Evolutionary conservation across 2,888 invertebrate genomes (phyloP).

Genomic region (Eristalis pertinax): DNA sequence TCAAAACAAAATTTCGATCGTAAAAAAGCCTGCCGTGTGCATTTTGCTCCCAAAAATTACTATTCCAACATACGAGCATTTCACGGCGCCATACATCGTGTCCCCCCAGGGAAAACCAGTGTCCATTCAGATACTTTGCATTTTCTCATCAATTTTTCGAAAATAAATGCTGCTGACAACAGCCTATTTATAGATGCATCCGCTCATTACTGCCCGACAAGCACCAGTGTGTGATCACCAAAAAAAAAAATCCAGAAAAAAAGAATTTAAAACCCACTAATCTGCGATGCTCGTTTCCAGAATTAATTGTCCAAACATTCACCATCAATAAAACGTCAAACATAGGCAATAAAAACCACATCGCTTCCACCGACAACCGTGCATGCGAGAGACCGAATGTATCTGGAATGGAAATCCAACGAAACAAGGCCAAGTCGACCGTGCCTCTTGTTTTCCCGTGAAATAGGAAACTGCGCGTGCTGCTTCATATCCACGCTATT

Average conservation of each 20-base stretch:
- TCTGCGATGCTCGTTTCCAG: conserved; percentile 19
- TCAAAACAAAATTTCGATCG: background rate
- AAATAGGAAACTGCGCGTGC: conserved; percentile 32
- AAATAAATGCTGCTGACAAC: background rate
- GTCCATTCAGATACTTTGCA: background rate
- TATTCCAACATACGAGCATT: background rate
- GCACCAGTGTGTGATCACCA: no score
- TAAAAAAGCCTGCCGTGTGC: background rate
- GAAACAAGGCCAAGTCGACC: conserved; percentile 25
- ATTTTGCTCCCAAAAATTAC: background rate
- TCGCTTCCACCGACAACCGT: background rate
- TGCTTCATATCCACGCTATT: conserved; percentile 20
- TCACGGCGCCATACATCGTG: background rate
- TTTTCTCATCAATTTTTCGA: conserved; percentile 8
- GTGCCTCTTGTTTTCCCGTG: background rate
- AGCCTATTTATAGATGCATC: background rate
- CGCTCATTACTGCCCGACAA: background rate
- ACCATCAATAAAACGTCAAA: conserved; percentile 51
- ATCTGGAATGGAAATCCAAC: background rate
- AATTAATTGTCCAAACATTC: conserved; percentile 48
- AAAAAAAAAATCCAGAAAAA: background rate
- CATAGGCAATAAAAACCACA: conserved; percentile 23
- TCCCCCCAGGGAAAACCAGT: background rate
- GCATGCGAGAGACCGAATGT: background rate
- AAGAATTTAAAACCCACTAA: conserved; percentile 15